A percentile compares a stretch with the other conserved stretches of the same genome.
phyloP scores from a whole-genome alignment of 2,888 invertebrate species.

The Marronus borbonicus region DNA sequence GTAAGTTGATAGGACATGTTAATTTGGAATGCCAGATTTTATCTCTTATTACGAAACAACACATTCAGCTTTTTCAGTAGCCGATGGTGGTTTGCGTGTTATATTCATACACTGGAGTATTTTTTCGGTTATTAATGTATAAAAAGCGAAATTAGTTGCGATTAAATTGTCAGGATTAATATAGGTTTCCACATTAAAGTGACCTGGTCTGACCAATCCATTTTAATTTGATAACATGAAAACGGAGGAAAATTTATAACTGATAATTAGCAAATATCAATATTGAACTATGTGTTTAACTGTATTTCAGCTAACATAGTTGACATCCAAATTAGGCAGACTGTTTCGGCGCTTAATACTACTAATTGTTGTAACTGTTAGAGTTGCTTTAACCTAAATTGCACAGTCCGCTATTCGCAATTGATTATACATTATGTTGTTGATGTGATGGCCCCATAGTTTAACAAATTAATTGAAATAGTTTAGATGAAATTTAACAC shows the following conservation, averaged over 20 bases:
- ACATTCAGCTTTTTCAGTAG: neutral
- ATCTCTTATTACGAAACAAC: conserved; percentile 9
- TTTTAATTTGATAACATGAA: too few species aligned
- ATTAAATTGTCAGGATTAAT: too few species aligned
- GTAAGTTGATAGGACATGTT: conserved; percentile 17
- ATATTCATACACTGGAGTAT: neutral
- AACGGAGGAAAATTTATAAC: too few species aligned
- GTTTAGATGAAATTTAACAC: conserved; percentile 32
- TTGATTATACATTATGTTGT: conserved; percentile 27
- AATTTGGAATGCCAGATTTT: conserved; percentile 15
- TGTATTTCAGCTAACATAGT: too few species aligned
- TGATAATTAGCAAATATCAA: too few species aligned
- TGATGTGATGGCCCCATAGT: conserved; percentile 22
- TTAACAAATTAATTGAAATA: conserved; percentile 41
- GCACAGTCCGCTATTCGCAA: neutral
- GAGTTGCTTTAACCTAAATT: neutral
- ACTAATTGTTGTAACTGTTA: too few species aligned
- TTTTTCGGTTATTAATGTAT: neutral
- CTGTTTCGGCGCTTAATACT: too few species aligned
- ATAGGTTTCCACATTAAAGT: too few species aligned
- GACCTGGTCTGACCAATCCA: too few species aligned
- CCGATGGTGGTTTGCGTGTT: neutral
- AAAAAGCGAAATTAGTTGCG: too few species aligned
- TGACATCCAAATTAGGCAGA: too few species aligned
- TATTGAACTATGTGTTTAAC: too few species aligned